Conservation (phyloP, 2,888 invertebrate genomes). For the Melanotus villosus region DNA sequence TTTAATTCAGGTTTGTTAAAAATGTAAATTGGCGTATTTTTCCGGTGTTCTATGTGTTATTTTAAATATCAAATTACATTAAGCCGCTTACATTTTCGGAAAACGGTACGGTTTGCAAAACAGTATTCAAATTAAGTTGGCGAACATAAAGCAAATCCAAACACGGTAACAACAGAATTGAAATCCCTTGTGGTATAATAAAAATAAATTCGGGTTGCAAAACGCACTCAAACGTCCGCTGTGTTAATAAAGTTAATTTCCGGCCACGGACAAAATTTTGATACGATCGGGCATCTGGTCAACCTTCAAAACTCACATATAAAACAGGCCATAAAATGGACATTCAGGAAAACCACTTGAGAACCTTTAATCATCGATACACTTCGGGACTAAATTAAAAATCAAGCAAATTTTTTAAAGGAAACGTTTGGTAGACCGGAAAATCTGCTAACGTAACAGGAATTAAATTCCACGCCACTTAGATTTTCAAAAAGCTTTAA, state of each 20-base stretch:
- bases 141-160: constrained; percentile 10
- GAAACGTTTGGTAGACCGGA: too few relatives aligned
- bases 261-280: constrained; percentile 11
- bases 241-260: constrained; percentile 23
- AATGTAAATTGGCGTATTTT: too few relatives aligned
- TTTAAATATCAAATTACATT: neutral
- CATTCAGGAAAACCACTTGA: neutral
- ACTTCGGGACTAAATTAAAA: too few relatives aligned
- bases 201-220: constrained; percentile 11
- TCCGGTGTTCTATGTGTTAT: too few relatives aligned
- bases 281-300: constrained; percentile 17
- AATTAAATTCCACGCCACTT: too few relatives aligned
- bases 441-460: too few relatives aligned
- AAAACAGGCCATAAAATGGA: constrained; percentile 3
- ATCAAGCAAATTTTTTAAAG: too few relatives aligned
- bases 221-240: constrained; percentile 15
- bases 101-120: neutral
- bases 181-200: constrained; percentile 9
- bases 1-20: too few relatives aligned
- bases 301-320: constrained; percentile 4
- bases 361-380: neutral
- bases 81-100: neutral
- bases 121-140: constrained; percentile 3
- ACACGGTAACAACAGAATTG: constrained; percentile 14
- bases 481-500: too few relatives aligned